These are phyloP conservation scores for Chrysomela aeneicollis DNA, from an alignment of 2,888 invertebrate species.

Conservation along the genomic window DNA sequence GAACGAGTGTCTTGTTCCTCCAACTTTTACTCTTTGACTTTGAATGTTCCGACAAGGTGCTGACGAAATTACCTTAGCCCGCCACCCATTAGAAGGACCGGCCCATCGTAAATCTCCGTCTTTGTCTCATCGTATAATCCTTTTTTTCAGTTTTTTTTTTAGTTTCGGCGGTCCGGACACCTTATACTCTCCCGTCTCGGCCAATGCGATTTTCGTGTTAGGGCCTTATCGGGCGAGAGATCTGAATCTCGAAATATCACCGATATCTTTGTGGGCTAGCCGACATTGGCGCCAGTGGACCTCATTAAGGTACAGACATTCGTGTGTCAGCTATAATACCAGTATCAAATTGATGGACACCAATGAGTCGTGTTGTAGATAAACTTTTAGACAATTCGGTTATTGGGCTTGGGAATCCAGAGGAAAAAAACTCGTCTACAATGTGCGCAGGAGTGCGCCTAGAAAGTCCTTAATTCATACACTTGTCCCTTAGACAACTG, in stretches of 20 bases:
- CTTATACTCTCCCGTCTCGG: slow-evolving; percentile 53
- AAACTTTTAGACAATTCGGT: slow-evolving; percentile 35
- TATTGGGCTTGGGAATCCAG: slow-evolving; percentile 34
- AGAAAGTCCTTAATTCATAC: too few relatives aligned
- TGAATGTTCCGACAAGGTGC: slow-evolving; percentile 58
- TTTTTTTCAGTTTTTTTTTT: slow-evolving; percentile 51
- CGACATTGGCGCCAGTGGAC: slow-evolving; percentile 60
- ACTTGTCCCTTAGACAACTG: too few relatives aligned
- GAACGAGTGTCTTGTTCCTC: slow-evolving; percentile 53
- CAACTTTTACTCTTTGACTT: slow-evolving; percentile 60
- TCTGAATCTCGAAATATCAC: slow-evolving; percentile 60
- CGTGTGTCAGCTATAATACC: slow-evolving; percentile 43
- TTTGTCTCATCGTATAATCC: slow-evolving; percentile 45
- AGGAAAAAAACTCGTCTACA: too few relatives aligned
- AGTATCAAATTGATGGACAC: slow-evolving; percentile 45
- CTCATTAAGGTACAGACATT: slow-evolving; percentile 54
- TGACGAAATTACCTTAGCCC: slow-evolving; percentile 59
- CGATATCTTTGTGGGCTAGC: slow-evolving; percentile 58
- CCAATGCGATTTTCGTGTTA: slow-evolving; percentile 60
- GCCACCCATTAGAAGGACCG: slow-evolving; percentile 60
- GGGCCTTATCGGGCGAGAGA: slow-evolving; percentile 58
- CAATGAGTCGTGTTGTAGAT: slow-evolving; percentile 40
- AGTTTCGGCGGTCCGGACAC: slow-evolving; percentile 45
- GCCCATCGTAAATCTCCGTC: slow-evolving; percentile 26
- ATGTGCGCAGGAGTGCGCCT: too few relatives aligned